Conservation (phyloP, 2,797 vertebrate genomes). For the Sphaeramia orbicularis region DNA sequence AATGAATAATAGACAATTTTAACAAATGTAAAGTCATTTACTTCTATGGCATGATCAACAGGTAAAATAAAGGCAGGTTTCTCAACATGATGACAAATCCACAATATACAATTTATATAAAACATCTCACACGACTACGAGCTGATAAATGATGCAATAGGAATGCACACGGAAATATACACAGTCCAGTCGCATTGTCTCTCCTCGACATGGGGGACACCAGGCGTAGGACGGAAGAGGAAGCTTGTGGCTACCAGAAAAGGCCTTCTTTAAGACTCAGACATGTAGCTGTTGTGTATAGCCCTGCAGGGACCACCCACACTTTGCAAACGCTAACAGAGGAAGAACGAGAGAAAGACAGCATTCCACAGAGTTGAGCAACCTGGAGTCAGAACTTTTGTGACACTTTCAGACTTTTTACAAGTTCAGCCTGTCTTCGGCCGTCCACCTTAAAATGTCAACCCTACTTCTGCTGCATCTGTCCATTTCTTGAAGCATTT, state of each 20-base stretch:
- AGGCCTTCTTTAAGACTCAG: constrained; percentile 37
- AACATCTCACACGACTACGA: constrained; percentile 15
- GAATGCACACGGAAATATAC: constrained; percentile 7
- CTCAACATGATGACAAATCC: constrained; percentile 13
- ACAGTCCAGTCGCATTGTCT: constrained; percentile 29
- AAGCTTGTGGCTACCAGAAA: constrained; percentile 45
- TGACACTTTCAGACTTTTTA: constrained; percentile 49
- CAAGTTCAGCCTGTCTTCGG: constrained; percentile 37
- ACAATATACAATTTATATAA: background rate
- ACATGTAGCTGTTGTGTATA: constrained; percentile 54
- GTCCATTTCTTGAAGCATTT: constrained; percentile 36
- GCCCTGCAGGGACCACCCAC: constrained; percentile 74
- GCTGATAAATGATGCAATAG: constrained; percentile 7
- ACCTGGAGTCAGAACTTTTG: constrained; percentile 49
- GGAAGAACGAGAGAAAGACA: constrained; percentile 41
- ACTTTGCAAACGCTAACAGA: constrained; percentile 62
- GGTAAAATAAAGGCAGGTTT: constrained; percentile 22
- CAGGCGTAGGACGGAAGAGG: constrained; percentile 19
- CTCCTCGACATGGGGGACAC: constrained; percentile 27
- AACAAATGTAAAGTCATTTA: constrained; percentile 29
- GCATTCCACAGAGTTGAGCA: constrained; percentile 59
- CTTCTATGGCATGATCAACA: background rate
- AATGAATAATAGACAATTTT: constrained; percentile 23
- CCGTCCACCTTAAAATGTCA: constrained; percentile 27
- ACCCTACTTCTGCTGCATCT: constrained; percentile 21